These are phyloP conservation scores for Dugesia japonica DNA, from an alignment of 2,888 invertebrate species.

Conservation along the genomic window DNA sequence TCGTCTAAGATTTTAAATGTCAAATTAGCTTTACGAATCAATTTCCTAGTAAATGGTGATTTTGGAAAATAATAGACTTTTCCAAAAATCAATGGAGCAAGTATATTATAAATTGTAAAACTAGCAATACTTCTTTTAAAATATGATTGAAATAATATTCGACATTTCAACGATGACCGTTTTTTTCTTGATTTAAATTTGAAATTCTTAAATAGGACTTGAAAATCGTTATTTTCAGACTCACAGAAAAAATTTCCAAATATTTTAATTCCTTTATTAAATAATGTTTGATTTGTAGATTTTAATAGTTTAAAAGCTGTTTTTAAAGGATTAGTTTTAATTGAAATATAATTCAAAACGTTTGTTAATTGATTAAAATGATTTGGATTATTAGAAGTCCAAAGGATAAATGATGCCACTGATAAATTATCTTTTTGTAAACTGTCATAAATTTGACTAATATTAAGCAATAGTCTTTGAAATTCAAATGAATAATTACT, in stretches of 20 bases:
- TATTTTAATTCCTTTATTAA: too few relatives aligned
- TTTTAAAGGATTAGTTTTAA: too few relatives aligned
- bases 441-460: neutral
- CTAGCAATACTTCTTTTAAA: too few relatives aligned
- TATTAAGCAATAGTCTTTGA: neutral
- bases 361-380: neutral
- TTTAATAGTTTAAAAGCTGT: too few relatives aligned
- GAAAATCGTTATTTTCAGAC: too few relatives aligned
- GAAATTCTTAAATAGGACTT: too few relatives aligned
- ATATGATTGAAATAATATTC: too few relatives aligned
- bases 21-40: neutral
- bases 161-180: too few relatives aligned
- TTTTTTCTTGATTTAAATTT: too few relatives aligned
- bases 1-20: slow-evolving; percentile 8
- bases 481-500: neutral
- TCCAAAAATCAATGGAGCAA: neutral
- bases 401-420: neutral
- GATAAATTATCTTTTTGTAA: neutral
- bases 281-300: too few relatives aligned
- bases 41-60: neutral
- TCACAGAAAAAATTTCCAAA: too few relatives aligned
- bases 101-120: neutral
- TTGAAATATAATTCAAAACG: too few relatives aligned
- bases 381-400: neutral
- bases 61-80: neutral